phyloP scores from a whole-genome alignment of 2,888 invertebrate species.

The Leptinotarsa haldemani region DNA sequence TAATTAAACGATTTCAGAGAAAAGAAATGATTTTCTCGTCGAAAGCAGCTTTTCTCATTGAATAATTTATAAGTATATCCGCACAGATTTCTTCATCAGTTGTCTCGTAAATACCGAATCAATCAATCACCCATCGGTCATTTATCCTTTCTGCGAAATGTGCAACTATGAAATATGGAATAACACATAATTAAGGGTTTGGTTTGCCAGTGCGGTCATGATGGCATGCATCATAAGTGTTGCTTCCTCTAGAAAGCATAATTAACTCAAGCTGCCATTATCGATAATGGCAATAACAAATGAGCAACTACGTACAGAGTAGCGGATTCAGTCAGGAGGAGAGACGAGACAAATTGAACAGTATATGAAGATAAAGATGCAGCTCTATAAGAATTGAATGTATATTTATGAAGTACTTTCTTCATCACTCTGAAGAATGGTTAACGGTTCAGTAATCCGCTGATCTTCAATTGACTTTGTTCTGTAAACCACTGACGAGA shows the following conservation, averaged over 20 bases:
- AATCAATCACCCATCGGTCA: slow-evolving; percentile 13
- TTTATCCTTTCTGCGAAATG: slow-evolving; percentile 15
- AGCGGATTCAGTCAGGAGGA: not conserved
- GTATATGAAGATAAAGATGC: too few species aligned
- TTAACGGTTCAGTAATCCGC: too few species aligned
- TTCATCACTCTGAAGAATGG: too few species aligned
- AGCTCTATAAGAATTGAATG: too few species aligned
- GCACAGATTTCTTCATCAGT: not conserved
- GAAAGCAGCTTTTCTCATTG: not conserved
- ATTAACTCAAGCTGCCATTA: slow-evolving; percentile 15
- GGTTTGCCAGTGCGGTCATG: slow-evolving; percentile 21
- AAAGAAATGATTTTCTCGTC: not conserved
- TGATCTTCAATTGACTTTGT: too few species aligned
- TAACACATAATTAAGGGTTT: slow-evolving; percentile 15
- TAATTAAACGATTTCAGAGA: not conserved
- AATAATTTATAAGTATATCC: not conserved
- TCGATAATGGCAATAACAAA: slow-evolving; percentile 21
- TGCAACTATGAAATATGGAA: slow-evolving; percentile 17
- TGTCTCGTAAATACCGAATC: not conserved
- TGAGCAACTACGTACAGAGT: slow-evolving; percentile 4
- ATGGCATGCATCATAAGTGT: slow-evolving; percentile 20
- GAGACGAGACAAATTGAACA: not conserved
- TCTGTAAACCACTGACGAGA: too few species aligned
- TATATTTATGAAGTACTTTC: too few species aligned
- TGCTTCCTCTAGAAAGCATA: slow-evolving; percentile 18